Percentiles rank a stretch among this genome's conserved stretches.
These are phyloP conservation scores for Sebastes iracundus DNA, from an alignment of 2,797 vertebrate species.

Conservation along the genomic window DNA sequence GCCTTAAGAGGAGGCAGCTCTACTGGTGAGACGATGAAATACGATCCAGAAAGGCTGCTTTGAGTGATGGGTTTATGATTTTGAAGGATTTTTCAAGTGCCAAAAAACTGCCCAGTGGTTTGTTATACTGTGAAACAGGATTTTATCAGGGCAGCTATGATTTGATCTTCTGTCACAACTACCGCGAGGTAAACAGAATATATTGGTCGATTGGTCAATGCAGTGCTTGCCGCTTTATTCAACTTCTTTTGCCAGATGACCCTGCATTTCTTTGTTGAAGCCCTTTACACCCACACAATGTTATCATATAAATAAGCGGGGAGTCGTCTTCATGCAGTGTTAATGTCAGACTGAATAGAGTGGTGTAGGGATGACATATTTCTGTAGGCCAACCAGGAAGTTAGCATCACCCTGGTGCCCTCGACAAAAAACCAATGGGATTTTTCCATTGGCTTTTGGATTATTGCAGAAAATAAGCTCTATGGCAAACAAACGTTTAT, in stretches of 20 bases:
- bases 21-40: neutral
- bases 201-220: neutral
- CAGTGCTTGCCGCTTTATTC: neutral
- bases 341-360: neutral
- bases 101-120: neutral
- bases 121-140: neutral
- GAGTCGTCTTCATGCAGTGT: neutral
- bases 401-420: too few species aligned
- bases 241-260: constrained; percentile 1
- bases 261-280: neutral
- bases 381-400: too few species aligned
- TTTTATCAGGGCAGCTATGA: neutral
- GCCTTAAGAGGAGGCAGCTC: neutral
- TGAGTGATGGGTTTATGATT: neutral
- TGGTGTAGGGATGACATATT: too few species aligned
- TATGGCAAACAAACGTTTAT: too few species aligned
- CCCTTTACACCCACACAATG: neutral
- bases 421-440: too few species aligned
- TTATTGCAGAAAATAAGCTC: too few species aligned
- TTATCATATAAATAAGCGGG: neutral
- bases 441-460: too few species aligned
- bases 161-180: neutral
- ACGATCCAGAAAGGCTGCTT: neutral
- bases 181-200: neutral
- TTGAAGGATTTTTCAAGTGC: neutral